Percentiles rank a stretch among this genome's conserved stretches.
Conservation (phyloP, 92 coral and sea anemone genomes). For the Porites rus region DNA sequence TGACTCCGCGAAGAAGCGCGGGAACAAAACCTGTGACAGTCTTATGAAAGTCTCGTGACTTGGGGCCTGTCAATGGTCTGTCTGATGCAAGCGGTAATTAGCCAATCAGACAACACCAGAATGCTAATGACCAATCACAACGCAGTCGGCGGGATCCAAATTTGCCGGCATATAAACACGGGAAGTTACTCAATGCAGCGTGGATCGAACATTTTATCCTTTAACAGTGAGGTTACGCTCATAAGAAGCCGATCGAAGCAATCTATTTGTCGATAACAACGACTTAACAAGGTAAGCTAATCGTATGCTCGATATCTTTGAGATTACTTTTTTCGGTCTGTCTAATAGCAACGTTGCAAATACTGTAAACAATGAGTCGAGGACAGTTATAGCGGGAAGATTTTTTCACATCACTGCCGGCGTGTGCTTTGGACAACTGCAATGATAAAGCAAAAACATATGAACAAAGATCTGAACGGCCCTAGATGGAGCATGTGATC, state of each 20-base stretch:
- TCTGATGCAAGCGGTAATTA: slow-evolving; percentile 43
- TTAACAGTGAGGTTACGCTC: neutral
- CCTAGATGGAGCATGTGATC: too few species aligned
- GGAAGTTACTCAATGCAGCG: neutral
- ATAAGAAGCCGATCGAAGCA: neutral
- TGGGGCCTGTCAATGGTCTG: slow-evolving; percentile 29
- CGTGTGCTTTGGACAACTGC: neutral
- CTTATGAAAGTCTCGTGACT: slow-evolving; percentile 88
- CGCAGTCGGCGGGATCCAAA: slow-evolving; percentile 14
- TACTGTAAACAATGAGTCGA: slow-evolving; percentile 27
- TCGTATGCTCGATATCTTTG: neutral
- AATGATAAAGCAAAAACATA: too few species aligned
- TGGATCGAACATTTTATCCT: neutral
- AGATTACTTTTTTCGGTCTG: neutral
- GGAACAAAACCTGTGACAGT: slow-evolving; percentile 18
- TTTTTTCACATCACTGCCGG: neutral
- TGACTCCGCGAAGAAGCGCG: slow-evolving; percentile 12
- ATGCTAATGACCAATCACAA: slow-evolving; percentile 67
- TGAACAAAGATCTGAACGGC: too few species aligned
- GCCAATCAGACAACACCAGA: slow-evolving; percentile 66
- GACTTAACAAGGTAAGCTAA: slow-evolving; percentile 7
- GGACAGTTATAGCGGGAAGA: neutral
- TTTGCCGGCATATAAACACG: neutral
- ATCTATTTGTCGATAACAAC: neutral
- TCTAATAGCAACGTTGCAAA: neutral